Percentiles rank a stretch among this genome's conserved stretches.
These are phyloP conservation scores for Liopterus haemorrhoidalis DNA, from an alignment of 2,888 invertebrate genomes.

Conservation along the genomic window DNA sequence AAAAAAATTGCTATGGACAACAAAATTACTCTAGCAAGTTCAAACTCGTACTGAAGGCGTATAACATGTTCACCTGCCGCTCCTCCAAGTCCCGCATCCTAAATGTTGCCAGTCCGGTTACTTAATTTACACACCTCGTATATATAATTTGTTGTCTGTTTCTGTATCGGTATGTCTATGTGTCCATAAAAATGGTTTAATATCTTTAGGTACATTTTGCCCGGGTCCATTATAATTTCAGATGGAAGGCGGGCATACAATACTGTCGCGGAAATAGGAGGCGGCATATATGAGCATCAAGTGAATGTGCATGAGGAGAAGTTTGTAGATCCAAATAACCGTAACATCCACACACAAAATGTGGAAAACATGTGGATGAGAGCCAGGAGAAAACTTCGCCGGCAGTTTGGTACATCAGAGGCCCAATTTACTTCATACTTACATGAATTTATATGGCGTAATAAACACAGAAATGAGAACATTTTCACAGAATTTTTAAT, in stretches of 20 bases:
- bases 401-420: constrained; percentile 12
- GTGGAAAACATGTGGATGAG: constrained; percentile 12
- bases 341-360: constrained; percentile 1
- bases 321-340: constrained; percentile 5
- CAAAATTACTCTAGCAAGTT: too few relatives aligned
- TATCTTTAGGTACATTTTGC: constrained; percentile 11
- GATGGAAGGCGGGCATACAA: constrained; percentile 4
- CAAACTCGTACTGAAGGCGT: too few relatives aligned
- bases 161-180: too few relatives aligned
- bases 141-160: too few relatives aligned
- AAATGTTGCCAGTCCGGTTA: too few relatives aligned
- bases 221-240: constrained; percentile 5
- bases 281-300: constrained; percentile 3
- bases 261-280: neutral
- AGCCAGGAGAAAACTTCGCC: constrained; percentile 6
- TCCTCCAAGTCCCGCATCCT: too few relatives aligned
- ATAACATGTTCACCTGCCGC: too few relatives aligned
- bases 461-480: too few relatives aligned
- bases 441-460: constrained; percentile 12
- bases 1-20: too few relatives aligned
- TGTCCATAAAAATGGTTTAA: too few relatives aligned
- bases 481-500: too few relatives aligned
- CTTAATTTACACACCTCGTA: too few relatives aligned
- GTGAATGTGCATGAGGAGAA: constrained; percentile 10
- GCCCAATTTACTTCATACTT: constrained; percentile 2